Percentiles rank a stretch among this genome's conserved stretches.
These are phyloP conservation scores for Gastrophryne carolinensis DNA, from an alignment of 2,797 vertebrate species.

Conservation along the genomic window DNA sequence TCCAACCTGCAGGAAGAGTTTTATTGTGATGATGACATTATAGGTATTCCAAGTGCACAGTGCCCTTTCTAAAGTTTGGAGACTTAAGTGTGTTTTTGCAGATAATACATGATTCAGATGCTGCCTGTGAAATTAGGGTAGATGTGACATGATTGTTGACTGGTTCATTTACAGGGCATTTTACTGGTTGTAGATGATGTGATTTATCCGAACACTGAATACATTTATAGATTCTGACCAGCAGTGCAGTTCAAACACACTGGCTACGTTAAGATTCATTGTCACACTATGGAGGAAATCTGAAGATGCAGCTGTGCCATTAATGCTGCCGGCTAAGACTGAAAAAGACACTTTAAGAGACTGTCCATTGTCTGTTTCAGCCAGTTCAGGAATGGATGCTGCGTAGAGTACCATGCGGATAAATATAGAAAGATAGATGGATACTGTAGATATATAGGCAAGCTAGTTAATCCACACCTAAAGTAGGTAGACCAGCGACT, in stretches of 20 bases:
- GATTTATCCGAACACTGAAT: conserved; percentile 17
- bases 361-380: neutral
- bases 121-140: neutral
- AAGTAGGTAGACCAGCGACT: too few species aligned
- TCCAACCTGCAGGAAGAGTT: neutral
- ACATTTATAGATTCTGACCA: conserved; percentile 11
- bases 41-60: neutral
- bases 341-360: neutral
- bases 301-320: conserved; percentile 17
- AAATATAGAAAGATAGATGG: too few species aligned
- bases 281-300: conserved; percentile 7
- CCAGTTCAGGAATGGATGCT: neutral
- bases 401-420: too few species aligned
- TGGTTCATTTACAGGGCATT: conserved; percentile 32
- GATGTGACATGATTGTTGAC: conserved; percentile 22
- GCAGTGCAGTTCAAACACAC: neutral
- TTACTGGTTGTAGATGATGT: conserved; percentile 24
- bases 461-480: too few species aligned
- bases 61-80: neutral
- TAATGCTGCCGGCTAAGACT: neutral
- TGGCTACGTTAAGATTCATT: conserved; percentile 8
- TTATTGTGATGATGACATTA: neutral
- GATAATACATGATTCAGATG: neutral
- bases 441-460: too few species aligned
- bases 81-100: neutral